Percentiles rank a stretch among this genome's conserved stretches.
These are phyloP conservation scores for Otus scops DNA, from an alignment of 2,797 vertebrate species.

Conservation along the genomic window DNA sequence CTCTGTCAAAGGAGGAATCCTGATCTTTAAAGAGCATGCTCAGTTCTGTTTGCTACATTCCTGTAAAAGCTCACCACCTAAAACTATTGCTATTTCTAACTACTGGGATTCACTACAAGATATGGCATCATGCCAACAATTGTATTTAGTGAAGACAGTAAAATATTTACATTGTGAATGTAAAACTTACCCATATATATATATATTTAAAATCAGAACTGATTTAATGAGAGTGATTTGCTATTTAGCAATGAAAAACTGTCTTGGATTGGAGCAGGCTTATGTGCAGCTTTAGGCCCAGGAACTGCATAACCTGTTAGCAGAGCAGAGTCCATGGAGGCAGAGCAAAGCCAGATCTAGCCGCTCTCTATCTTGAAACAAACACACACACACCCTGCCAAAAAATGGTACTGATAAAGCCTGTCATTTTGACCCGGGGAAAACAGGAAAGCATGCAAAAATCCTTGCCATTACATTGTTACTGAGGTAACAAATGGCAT, in stretches of 20 bases:
- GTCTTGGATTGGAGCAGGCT: neutral
- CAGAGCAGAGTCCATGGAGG: neutral
- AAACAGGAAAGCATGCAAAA: neutral
- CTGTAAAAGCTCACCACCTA: neutral
- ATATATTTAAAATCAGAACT: neutral
- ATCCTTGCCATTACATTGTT: neutral
- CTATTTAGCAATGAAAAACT: neutral
- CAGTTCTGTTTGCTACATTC: neutral
- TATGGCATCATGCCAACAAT: neutral
- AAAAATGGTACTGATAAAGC: neutral
- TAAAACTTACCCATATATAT: neutral
- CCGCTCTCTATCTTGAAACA: neutral
- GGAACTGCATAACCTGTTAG: neutral
- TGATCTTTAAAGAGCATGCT: neutral
- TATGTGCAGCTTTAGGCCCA: neutral
- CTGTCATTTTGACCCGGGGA: neutral
- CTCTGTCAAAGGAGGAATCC: neutral
- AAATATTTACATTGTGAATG: neutral
- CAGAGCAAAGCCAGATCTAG: neutral
- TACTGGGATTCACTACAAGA: neutral
- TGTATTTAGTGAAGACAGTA: neutral
- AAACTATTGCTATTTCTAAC: neutral
- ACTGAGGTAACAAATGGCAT: neutral
- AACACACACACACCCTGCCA: neutral
- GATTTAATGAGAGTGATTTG: neutral